A percentile compares a stretch with the other conserved stretches of the same genome.
These are phyloP conservation scores for Anolis sagrei DNA, from an alignment of 2,113 vertebrate genomes.

Conservation along the genomic window DNA sequence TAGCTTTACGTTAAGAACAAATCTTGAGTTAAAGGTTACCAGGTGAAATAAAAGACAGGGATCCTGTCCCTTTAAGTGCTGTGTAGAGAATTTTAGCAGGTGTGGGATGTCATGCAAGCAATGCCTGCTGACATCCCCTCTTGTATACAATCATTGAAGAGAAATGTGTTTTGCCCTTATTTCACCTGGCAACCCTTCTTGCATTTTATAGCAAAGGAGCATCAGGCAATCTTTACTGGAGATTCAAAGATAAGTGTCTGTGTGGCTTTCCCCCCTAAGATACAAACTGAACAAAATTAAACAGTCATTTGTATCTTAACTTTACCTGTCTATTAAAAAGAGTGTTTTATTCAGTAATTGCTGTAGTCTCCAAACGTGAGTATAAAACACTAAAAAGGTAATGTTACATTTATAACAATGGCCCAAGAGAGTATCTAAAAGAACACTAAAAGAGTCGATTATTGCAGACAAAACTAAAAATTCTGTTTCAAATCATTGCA, in stretches of 20 bases:
- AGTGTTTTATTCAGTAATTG: neutral
- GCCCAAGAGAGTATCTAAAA: neutral
- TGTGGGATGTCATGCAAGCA: no score
- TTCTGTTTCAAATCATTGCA: neutral
- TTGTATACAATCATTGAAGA: no score
- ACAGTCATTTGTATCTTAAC: neutral
- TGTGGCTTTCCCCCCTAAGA: neutral
- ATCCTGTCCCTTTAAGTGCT: no score
- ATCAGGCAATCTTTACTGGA: no score
- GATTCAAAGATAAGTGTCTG: neutral
- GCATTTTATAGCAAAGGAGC: no score
- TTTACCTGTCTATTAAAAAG: neutral
- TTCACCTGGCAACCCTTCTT: no score
- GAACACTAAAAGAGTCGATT: neutral
- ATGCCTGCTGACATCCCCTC: no score
- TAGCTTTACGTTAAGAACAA: neutral
- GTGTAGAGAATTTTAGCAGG: no score
- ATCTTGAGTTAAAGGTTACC: neutral
- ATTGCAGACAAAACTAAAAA: neutral
- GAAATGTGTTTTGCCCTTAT: no score
- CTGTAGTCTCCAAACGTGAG: neutral
- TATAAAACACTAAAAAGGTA: neutral
- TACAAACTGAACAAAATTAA: no score
- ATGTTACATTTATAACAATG: neutral
- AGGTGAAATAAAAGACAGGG: no score